phyloP scores from a whole-genome alignment of 1,140 invertebrate species.

The Battus philenor region DNA sequence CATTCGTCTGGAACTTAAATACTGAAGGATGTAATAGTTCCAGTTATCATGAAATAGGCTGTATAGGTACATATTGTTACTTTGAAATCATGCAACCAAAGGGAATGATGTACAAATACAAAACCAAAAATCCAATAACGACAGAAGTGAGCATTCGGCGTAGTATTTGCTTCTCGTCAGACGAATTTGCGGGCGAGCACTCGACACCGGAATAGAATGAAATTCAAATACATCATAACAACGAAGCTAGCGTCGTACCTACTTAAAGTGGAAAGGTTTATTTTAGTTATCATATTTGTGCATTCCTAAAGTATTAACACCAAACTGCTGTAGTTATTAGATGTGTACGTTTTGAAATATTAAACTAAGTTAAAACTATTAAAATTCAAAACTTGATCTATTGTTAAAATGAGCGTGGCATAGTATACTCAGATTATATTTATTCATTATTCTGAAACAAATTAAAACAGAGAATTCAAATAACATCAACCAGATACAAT shows the following conservation, averaged over 20 bases:
- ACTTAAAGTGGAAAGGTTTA: slow-evolving; percentile 4
- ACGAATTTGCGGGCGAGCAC: slow-evolving; percentile 31
- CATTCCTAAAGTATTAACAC: too few species aligned
- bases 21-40: too few species aligned
- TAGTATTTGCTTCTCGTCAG: slow-evolving; percentile 55
- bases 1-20: too few species aligned
- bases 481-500: slow-evolving; percentile 35
- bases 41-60: too few species aligned
- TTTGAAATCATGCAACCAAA: slow-evolving; percentile 2
- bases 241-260: slow-evolving; percentile 7
- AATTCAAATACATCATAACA: slow-evolving; percentile 44
- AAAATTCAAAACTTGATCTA: too few species aligned
- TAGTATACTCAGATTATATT: too few species aligned
- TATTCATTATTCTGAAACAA: slow-evolving; percentile 27
- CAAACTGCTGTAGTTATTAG: too few species aligned
- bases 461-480: slow-evolving; percentile 42
- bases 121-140: slow-evolving; percentile 27
- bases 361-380: too few species aligned
- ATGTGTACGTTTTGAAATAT: too few species aligned
- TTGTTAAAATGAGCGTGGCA: too few species aligned
- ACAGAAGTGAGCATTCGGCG: slow-evolving; percentile 25
- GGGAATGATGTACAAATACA: slow-evolving; percentile 18
- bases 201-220: slow-evolving; percentile 32
- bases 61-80: too few species aligned
- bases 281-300: slow-evolving; percentile 6